Percentiles rank a stretch among this genome's conserved stretches.
Conservation (phyloP, 2,888 invertebrate species). For the Eupithecia centaureata region DNA sequence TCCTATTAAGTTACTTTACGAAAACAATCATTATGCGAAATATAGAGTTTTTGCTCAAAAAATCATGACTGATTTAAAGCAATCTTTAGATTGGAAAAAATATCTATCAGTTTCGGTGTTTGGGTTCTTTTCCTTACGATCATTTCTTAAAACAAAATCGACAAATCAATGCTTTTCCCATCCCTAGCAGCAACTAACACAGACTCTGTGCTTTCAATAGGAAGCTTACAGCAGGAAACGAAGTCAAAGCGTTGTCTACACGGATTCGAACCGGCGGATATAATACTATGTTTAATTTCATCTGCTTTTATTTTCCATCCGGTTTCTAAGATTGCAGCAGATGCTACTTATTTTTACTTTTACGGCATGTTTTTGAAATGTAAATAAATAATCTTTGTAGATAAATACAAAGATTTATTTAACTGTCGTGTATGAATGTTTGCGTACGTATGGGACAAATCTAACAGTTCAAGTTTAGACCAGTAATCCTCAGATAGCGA, state of each 20-base stretch:
- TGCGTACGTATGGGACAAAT: no score
- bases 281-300: slow-evolving; percentile 37
- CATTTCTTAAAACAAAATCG: background rate
- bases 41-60: background rate
- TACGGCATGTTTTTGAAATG: slow-evolving; percentile 21
- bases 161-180: slow-evolving; percentile 2
- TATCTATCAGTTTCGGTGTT: background rate
- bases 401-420: no score
- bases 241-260: slow-evolving; percentile 48
- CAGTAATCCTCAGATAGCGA: no score
- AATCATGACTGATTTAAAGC: background rate
- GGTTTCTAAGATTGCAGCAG: slow-evolving; percentile 40
- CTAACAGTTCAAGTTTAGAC: no score
- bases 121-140: background rate
- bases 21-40: background rate
- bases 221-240: slow-evolving; percentile 64
- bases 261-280: slow-evolving; percentile 51
- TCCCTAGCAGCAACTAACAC: slow-evolving; percentile 47
- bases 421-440: no score
- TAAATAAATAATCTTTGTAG: background rate
- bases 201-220: slow-evolving; percentile 61
- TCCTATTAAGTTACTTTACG: background rate
- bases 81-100: background rate
- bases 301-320: slow-evolving; percentile 41
- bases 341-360: slow-evolving; percentile 30